A percentile compares a stretch with the other conserved stretches of the same genome.
Conservation (phyloP, 2,797 vertebrate species). For the Rhinatrema bivittatum region DNA sequence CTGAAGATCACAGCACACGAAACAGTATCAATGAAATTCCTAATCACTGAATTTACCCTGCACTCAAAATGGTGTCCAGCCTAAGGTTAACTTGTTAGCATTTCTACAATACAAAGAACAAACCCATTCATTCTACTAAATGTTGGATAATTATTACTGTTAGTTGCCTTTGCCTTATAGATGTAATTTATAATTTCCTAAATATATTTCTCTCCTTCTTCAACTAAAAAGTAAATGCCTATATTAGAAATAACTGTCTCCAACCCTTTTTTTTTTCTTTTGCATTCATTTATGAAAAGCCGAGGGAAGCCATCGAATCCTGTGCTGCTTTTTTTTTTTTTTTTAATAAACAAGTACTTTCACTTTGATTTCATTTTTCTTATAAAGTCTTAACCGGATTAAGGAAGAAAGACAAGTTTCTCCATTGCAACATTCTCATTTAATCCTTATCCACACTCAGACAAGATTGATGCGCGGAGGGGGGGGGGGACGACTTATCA, state of each 20-base stretch:
- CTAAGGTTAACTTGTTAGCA: slow-evolving; percentile 33
- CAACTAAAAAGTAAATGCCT: too few species aligned
- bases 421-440: slow-evolving; percentile 87
- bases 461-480: slow-evolving; percentile 88
- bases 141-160: slow-evolving; percentile 4
- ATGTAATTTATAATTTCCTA: not conserved
- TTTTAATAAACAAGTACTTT: not conserved
- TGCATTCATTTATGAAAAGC: too few species aligned
- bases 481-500: slow-evolving; percentile 87
- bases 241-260: too few species aligned
- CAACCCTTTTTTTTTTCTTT: too few species aligned
- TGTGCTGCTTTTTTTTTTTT: not conserved
- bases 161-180: not conserved
- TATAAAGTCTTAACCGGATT: slow-evolving; percentile 57
- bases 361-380: slow-evolving; percentile 40
- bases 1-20: too few species aligned
- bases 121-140: slow-evolving; percentile 1
- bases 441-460: slow-evolving; percentile 95
- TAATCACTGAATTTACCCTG: slow-evolving; percentile 19
- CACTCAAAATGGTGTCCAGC: not conserved
- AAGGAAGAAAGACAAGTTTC: slow-evolving; percentile 58
- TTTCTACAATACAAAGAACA: slow-evolving; percentile 9
- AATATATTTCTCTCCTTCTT: not conserved
- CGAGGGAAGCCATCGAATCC: slow-evolving; percentile 5
- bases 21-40: slow-evolving; percentile 14